Percentiles rank a stretch among this genome's conserved stretches.
Evolutionary conservation across 2,888 invertebrate species (phyloP).

Genomic region (Torymus tubicola): DNA sequence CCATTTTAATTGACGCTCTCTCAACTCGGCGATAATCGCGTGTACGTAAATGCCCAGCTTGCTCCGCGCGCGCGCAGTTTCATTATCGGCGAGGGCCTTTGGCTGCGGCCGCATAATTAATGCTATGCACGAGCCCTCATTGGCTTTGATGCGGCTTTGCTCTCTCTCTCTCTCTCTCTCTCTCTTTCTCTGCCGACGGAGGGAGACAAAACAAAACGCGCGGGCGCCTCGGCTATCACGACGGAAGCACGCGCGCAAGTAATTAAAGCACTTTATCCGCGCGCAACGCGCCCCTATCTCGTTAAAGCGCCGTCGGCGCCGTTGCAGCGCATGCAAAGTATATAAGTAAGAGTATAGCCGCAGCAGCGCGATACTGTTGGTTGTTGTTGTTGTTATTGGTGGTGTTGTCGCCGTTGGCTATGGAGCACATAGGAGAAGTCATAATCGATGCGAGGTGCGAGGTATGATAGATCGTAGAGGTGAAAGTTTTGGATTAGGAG

Average conservation of each 20-base stretch:
- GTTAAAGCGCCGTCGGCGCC: conserved; percentile 25
- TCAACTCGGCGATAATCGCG: conserved; percentile 25
- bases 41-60: conserved; percentile 26
- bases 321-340: conserved; percentile 14
- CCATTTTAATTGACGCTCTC: conserved; percentile 48
- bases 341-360: not conserved
- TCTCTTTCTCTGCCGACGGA: not conserved
- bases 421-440: conserved; percentile 22
- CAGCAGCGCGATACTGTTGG: too few species aligned
- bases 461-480: too few species aligned
- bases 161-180: conserved; percentile 23
- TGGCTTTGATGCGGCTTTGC: conserved; percentile 42
- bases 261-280: conserved; percentile 54
- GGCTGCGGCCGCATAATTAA: conserved; percentile 51
- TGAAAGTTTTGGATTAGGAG: too few species aligned
- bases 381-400: too few species aligned
- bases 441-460: conserved; percentile 28
- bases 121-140: conserved; percentile 48
- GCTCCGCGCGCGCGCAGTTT: conserved; percentile 19
- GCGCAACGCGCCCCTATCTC: conserved; percentile 16
- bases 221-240: conserved; percentile 9
- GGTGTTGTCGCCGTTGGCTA: too few species aligned
- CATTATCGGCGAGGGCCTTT: conserved; percentile 42
- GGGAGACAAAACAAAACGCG: conserved; percentile 29
- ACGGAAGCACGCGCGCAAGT: conserved; percentile 56